Percentiles rank a stretch among this genome's conserved stretches.
phyloP scores from a whole-genome alignment of 2,888 invertebrate species.

The Clepsis dumicolana region DNA sequence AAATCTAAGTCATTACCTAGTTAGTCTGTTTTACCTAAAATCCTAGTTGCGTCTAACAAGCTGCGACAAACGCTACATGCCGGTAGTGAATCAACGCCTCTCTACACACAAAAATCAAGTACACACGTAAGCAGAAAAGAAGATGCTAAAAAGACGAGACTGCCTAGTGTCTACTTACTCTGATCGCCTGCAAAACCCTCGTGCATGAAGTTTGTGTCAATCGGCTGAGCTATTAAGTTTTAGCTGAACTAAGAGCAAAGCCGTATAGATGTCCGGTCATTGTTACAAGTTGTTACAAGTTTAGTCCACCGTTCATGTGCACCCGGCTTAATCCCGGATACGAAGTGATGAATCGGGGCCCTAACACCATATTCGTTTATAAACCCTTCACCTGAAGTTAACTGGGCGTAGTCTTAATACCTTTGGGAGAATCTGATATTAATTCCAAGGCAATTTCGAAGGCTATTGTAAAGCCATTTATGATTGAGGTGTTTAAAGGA shows the following conservation, averaged over 20 bases:
- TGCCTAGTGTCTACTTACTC: too few relatives aligned
- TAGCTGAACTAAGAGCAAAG: neutral
- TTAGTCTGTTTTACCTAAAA: too few relatives aligned
- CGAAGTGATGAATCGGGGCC: constrained; percentile 55
- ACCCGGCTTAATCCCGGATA: constrained; percentile 46
- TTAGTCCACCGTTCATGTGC: neutral
- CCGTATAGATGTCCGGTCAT: neutral
- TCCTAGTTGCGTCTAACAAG: too few relatives aligned
- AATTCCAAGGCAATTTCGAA: constrained; percentile 30
- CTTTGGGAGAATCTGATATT: constrained; percentile 29
- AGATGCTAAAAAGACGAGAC: too few relatives aligned
- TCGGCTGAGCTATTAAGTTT: too few relatives aligned
- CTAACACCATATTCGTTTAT: constrained; percentile 46
- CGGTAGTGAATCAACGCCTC: too few relatives aligned
- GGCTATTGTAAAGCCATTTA: constrained; percentile 32
- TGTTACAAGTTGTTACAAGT: neutral
- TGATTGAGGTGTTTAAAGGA: constrained; percentile 32
- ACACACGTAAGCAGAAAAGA: too few relatives aligned
- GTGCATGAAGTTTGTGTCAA: too few relatives aligned
- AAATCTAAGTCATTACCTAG: too few relatives aligned
- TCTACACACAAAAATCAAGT: too few relatives aligned
- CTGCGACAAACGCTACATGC: too few relatives aligned
- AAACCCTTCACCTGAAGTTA: constrained; percentile 46
- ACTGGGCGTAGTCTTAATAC: constrained; percentile 43
- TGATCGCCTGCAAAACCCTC: too few relatives aligned